Evolutionary conservation across 2,797 vertebrate species (phyloP), one percentile per base, ranked within the genome.

Genomic region (Psittacula echo): DNA sequence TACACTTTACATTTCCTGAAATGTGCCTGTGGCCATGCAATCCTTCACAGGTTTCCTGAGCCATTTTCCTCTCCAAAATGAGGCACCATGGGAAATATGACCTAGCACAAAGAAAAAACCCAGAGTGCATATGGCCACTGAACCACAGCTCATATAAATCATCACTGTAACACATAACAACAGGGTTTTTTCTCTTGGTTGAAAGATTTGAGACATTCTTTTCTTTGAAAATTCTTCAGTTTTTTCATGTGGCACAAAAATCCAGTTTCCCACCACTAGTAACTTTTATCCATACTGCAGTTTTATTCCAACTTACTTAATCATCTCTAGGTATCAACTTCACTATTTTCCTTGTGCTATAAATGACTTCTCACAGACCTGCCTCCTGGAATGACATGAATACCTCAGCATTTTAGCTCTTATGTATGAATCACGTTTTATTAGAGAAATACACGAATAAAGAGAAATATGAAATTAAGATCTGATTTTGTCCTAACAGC

Each of bases 171-270:
- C 21, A 70, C 58, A 64, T 78, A 77, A 84, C 23, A 72, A 26
- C 4, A 70, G 4, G 5, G 16, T 70, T 84, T 81, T 80, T 81
- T 32, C 21, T 42, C 51, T 90, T 5, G 1, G 67, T 67, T 88
- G 77, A 96, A 93, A 62, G 92, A 95, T 85, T 73, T 86, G 64
- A 86, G 26, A 44, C 45, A 79, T 74, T 62, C 8, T 89, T 91
- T 62, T 51, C 44, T 66, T 66, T 67, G 51, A 91, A 91, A 91
- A 72, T 27, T 88, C 27, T 27, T 90, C 27, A 73, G 67, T 60
- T 84, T 90, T 90, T 89, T 92, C 76, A 62, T 39, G 19, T 86
- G 66, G 83, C 44, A 80, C 72, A 91, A 37, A 93, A 80, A 85
- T 34, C 4, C 37, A 12, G 90, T 88, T 85, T 88, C 70, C 60